A percentile compares a stretch with the other conserved stretches of the same genome.
These are phyloP conservation scores for Tholera decimalis DNA, from an alignment of 2,888 invertebrate genomes.

Conservation along the genomic window DNA sequence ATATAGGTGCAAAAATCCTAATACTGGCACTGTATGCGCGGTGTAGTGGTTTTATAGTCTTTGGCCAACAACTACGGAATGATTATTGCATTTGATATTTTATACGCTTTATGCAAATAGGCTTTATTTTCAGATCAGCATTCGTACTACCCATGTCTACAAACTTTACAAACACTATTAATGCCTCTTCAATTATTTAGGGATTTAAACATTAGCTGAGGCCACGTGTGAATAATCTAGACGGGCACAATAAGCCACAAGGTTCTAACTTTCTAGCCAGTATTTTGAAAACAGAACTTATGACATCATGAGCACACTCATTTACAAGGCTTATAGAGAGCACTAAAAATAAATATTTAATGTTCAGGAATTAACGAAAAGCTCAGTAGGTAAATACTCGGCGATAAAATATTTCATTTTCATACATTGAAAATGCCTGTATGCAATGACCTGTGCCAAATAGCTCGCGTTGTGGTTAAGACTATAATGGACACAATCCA, in stretches of 20 bases:
- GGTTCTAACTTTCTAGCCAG: slow-evolving; percentile 21
- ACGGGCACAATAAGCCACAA: slow-evolving; percentile 12
- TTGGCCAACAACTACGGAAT: slow-evolving; percentile 2
- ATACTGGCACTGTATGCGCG: too few relatives aligned
- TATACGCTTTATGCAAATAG: too few relatives aligned
- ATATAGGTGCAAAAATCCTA: too few relatives aligned
- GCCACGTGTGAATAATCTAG: slow-evolving; percentile 35
- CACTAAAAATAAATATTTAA: slow-evolving; percentile 40
- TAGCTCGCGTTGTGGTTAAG: slow-evolving; percentile 80
- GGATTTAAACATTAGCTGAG: slow-evolving; percentile 21
- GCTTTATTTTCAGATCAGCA: neutral
- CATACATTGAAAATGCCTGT: slow-evolving; percentile 74
- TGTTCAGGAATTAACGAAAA: slow-evolving; percentile 47
- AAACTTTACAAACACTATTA: slow-evolving; percentile 28
- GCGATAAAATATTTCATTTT: slow-evolving; percentile 68
- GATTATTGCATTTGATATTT: neutral
- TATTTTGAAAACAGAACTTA: slow-evolving; percentile 17
- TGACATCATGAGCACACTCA: slow-evolving; percentile 1
- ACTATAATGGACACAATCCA: slow-evolving; percentile 87
- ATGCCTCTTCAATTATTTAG: slow-evolving; percentile 35
- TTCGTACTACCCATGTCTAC: neutral
- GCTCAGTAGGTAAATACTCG: slow-evolving; percentile 51
- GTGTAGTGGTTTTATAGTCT: too few relatives aligned
- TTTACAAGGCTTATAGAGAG: slow-evolving; percentile 37
- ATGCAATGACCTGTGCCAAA: slow-evolving; percentile 79